Conservation (phyloP, 2,888 invertebrate genomes). For the Spialia ferax region DNA sequence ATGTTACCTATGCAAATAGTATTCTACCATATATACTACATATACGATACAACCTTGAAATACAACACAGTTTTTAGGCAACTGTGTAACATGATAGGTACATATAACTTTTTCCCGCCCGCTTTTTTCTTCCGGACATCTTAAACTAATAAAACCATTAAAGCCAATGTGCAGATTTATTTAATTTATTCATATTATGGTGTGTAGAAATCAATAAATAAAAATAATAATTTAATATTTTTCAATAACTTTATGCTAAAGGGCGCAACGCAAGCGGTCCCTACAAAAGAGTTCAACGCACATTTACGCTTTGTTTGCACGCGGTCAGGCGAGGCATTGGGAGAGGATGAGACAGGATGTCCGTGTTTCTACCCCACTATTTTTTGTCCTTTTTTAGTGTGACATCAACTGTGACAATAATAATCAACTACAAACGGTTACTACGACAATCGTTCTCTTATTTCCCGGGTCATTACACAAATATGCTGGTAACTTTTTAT, state of each 20-base stretch:
- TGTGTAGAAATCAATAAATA: no score
- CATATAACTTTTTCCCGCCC: no score
- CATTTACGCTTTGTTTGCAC: constrained; percentile 71
- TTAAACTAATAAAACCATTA: no score
- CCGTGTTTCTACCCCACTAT: constrained; percentile 37
- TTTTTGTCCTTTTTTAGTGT: constrained; percentile 10
- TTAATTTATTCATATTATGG: no score
- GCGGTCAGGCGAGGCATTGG: constrained; percentile 69
- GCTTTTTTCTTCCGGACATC: no score
- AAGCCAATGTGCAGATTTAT: no score
- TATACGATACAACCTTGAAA: no score
- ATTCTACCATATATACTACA: no score
- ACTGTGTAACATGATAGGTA: no score
- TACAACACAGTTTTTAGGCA: no score
- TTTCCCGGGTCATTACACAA: not conserved
- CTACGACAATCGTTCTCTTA: not conserved
- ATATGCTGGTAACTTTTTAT: no score
- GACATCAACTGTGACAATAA: constrained; percentile 2
- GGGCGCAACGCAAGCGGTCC: constrained; percentile 63
- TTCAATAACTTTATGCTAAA: constrained; percentile 1
- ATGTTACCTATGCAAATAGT: no score
- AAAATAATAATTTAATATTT: not conserved
- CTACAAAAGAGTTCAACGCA: constrained; percentile 86
- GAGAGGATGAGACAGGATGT: constrained; percentile 57
- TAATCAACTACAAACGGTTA: not conserved